Evolutionary conservation across 2,797 vertebrate genomes (phyloP).

Genomic region (Eremophila alpestris): DNA sequence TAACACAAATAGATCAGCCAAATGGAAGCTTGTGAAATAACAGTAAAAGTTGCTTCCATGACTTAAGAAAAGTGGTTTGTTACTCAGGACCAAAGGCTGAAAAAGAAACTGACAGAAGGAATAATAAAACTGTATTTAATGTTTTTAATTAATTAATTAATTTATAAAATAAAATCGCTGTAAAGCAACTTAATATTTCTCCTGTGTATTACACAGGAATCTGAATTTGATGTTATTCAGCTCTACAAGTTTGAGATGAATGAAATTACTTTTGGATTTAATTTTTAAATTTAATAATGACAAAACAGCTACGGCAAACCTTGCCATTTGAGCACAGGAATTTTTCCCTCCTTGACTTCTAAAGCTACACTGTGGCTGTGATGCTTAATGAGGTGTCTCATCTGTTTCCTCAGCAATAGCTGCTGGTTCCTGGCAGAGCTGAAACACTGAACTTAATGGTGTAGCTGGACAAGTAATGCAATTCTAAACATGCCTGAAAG

Average conservation of each 20-base stretch:
- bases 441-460: neutral
- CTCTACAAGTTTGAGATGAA: neutral
- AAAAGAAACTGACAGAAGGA: neutral
- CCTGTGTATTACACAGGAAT: neutral
- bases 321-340: neutral
- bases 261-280: neutral
- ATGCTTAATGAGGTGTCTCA: neutral
- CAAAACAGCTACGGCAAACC: neutral
- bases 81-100: neutral
- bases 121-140: neutral
- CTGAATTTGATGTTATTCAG: accelerated
- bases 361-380: neutral
- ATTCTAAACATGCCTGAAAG: neutral
- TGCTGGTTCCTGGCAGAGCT: neutral
- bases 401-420: neutral
- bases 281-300: neutral
- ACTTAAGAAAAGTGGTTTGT: neutral
- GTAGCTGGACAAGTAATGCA: neutral
- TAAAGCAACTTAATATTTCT: neutral
- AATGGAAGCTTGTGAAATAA: neutral
- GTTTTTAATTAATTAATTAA: too few relatives aligned
- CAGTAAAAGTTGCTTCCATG: neutral
- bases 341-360: neutral
- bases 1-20: neutral
- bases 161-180: neutral